Conservation (phyloP, 2,888 invertebrate genomes). For the Clanis bilineata region DNA sequence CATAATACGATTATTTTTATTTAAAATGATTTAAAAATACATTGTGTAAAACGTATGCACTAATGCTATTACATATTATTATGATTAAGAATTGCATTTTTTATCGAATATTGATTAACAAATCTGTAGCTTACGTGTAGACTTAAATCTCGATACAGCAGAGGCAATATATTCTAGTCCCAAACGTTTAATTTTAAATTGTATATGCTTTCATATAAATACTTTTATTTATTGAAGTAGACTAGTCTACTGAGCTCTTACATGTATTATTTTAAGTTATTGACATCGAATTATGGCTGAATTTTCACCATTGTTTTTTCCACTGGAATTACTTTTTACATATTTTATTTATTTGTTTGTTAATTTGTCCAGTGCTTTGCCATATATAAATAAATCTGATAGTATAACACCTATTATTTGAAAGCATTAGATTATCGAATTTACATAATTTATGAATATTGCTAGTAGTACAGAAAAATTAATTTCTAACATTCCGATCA, state of each 20-base stretch:
- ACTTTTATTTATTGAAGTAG: background rate
- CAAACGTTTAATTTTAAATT: background rate
- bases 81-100: background rate
- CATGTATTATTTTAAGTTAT: background rate
- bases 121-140: background rate
- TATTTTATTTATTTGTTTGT: background rate
- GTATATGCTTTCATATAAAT: background rate
- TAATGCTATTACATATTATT: background rate
- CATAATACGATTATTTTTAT: too few species aligned
- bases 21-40: too few species aligned
- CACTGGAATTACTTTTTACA: background rate
- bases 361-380: background rate
- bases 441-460: background rate
- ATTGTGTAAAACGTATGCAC: too few species aligned
- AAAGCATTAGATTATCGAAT: background rate
- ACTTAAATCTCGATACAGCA: background rate
- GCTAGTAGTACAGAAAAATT: background rate
- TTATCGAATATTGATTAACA: background rate
- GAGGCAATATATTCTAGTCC: conserved; percentile 13
- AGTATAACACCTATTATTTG: background rate
- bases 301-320: background rate
- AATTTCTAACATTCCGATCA: conserved; percentile 3
- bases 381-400: too few species aligned
- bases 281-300: background rate
- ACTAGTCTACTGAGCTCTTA: background rate